Conservation (phyloP, 2,113 vertebrate genomes). For the Chaenogobius annularis region DNA sequence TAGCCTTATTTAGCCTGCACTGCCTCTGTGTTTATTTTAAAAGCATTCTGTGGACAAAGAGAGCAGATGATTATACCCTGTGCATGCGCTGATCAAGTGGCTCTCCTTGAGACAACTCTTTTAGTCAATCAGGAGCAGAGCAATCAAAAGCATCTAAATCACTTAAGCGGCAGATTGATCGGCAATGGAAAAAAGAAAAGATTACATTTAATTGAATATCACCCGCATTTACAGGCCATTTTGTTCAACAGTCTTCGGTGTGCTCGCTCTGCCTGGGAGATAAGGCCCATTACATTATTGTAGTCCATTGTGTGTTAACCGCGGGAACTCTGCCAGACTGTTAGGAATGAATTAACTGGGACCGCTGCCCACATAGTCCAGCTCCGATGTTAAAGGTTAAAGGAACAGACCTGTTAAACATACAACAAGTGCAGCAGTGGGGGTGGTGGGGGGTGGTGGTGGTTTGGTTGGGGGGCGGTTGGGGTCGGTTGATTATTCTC, state of each 20-base stretch:
- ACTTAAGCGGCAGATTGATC: constrained; percentile 62
- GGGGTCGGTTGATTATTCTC: constrained; percentile 37
- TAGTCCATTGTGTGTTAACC: constrained; percentile 64
- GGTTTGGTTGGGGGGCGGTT: no score
- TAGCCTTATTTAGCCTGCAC: background rate
- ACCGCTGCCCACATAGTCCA: constrained; percentile 61
- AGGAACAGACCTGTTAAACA: constrained; percentile 37
- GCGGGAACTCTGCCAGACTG: constrained; percentile 62
- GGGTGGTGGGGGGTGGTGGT: no score
- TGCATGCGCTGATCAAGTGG: constrained; percentile 26
- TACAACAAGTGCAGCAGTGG: constrained; percentile 37
- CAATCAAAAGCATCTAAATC: constrained; percentile 65
- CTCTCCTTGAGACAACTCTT: constrained; percentile 31
- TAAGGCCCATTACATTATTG: constrained; percentile 75
- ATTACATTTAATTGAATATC: constrained; percentile 72
- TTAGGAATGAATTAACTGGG: constrained; percentile 73
- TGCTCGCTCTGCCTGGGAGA: constrained; percentile 61
- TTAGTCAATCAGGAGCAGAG: constrained; percentile 36
- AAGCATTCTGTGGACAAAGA: constrained; percentile 21
- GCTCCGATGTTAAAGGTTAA: constrained; percentile 57
- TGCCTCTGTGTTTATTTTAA: constrained; percentile 27
- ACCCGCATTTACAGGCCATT: constrained; percentile 69
- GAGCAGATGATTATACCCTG: constrained; percentile 6
- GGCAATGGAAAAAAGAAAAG: constrained; percentile 48
- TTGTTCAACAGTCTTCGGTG: constrained; percentile 54